Conservation (phyloP, 2,797 vertebrate species). For the Telmatherina bonti region DNA sequence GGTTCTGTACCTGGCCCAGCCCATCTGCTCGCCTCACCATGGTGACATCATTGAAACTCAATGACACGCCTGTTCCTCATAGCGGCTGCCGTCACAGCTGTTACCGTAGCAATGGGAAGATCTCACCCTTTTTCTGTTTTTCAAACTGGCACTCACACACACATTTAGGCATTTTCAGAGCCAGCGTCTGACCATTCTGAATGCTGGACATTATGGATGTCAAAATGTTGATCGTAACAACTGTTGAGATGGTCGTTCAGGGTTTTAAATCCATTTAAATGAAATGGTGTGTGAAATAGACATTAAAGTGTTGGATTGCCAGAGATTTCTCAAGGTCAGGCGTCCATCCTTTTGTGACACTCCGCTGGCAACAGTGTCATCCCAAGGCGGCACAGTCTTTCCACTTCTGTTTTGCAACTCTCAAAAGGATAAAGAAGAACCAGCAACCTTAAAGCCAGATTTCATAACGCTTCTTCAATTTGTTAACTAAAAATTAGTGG, state of each 20-base stretch:
- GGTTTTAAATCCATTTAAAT: constrained; percentile 83
- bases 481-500: constrained; percentile 35
- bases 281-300: constrained; percentile 86
- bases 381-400: constrained; percentile 35
- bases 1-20: constrained; percentile 71
- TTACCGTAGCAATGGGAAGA: constrained; percentile 65
- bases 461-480: constrained; percentile 25
- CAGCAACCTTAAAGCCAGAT: constrained; percentile 34
- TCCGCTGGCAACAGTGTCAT: constrained; percentile 48
- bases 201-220: constrained; percentile 69
- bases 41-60: constrained; percentile 76
- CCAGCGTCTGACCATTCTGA: constrained; percentile 48
- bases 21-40: constrained; percentile 76
- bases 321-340: constrained; percentile 86
- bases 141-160: constrained; percentile 10
- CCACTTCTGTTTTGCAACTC: constrained; percentile 40
- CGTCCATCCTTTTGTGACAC: constrained; percentile 67
- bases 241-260: constrained; percentile 72
- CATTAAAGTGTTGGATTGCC: constrained; percentile 83
- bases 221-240: constrained; percentile 75
- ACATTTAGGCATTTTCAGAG: constrained; percentile 23
- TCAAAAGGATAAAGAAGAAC: constrained; percentile 19
- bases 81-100: constrained; percentile 78
- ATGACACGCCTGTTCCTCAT: constrained; percentile 72
- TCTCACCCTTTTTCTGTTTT: constrained; percentile 22